Base-by-base conservation (phyloP, 2,888 invertebrate genomes). In the Metacarcinus magister region DNA sequence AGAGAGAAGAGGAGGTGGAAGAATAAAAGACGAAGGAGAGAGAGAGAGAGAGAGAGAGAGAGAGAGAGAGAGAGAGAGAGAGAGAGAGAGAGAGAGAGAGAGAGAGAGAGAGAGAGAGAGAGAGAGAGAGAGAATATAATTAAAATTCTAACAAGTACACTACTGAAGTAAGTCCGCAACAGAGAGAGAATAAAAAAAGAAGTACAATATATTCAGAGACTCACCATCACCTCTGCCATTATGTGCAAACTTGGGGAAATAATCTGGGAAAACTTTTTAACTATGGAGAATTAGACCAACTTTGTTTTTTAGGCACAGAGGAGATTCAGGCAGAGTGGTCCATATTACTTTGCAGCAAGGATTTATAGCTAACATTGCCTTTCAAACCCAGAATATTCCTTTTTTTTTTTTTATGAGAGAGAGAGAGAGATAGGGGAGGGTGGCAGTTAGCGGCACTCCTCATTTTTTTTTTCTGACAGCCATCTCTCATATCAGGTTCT, bases 21-120 rank as follows among this genome's bases (percentile, higher is more conserved):
- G 39, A 39, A 39, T 39, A 39, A 39, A 39, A 39, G 39, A 39
- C 4, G 89, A 19, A 39, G 5, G 90, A 0, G 39, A n/a, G 32
- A 60, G 39, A 2, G 67, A 32, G 67, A 93, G 32, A 60, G 93
- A 60, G 39, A 67, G 67, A 19, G 67, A 54, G 32, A 60, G 67
- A 60, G 67, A 67, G 67, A 67, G 67, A 92, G 92, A 92, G 92
- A 46, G 28, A 48, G 48, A 48, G 48, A 67, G 93, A 67, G 93
- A 67, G 93, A 93, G 39, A 93, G 67, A 93, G 39, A 93, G 60
- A 93, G 93, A 67, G 39, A 60, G 60, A 48, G 93, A 48, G 48
- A 93, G 54, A 48, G 93, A 67, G 93, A 94, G 75, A 94, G 82
- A 82, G 94, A 87, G 94, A 87, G 94, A 82, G 43, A 94, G 82